Percentiles rank a stretch among this genome's conserved stretches.
phyloP scores from a whole-genome alignment of 2,797 vertebrate genomes.

The Okamejei kenojei region DNA sequence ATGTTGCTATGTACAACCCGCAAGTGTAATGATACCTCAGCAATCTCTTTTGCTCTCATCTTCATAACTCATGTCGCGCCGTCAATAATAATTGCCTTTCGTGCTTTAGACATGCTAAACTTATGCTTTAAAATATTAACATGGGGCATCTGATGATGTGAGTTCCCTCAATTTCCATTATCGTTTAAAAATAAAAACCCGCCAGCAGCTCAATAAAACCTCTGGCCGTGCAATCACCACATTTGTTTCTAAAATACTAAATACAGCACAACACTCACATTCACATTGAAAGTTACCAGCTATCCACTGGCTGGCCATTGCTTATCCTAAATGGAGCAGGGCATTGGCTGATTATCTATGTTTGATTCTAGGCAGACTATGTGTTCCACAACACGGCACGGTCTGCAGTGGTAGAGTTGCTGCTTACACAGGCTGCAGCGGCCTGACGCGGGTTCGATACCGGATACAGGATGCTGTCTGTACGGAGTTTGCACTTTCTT shows the following conservation, averaged over 20 bases:
- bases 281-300: neutral
- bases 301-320: neutral
- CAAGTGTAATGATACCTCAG: slow-evolving; percentile 28
- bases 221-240: neutral
- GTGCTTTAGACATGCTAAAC: neutral
- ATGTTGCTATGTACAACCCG: too few species aligned
- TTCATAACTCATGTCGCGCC: neutral
- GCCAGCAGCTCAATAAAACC: neutral
- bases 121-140: neutral
- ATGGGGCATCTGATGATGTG: too few species aligned
- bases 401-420: too few species aligned
- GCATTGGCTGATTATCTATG: neutral
- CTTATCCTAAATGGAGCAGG: neutral
- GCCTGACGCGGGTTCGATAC: too few species aligned
- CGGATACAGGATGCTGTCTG: too few species aligned
- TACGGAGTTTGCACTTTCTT: too few species aligned
- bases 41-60: neutral
- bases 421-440: too few species aligned
- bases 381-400: neutral
- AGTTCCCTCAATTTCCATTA: neutral
- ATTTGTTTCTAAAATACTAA: neutral
- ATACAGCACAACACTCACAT: neutral
- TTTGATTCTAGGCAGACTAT: neutral
- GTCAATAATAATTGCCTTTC: slow-evolving; percentile 13
- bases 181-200: neutral